Evolutionary conservation across 2,888 invertebrate species (phyloP).

Genomic region (Trachelus stipa): DNA sequence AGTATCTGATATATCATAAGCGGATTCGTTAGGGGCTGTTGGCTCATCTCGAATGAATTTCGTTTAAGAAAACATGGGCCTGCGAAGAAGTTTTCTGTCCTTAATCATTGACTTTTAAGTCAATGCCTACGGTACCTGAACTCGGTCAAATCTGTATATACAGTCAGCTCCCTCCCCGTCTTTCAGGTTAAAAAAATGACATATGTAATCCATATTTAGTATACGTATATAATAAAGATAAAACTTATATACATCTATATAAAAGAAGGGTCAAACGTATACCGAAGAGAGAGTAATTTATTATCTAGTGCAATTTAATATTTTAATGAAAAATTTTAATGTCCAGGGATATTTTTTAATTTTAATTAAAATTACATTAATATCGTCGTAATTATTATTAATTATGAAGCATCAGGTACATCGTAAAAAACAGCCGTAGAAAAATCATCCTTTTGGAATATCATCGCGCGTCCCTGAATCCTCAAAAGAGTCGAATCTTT

Average conservation of each 20-base stretch:
- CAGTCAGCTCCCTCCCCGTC: no score
- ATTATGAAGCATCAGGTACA: not conserved
- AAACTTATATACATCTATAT: no score
- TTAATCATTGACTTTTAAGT: not conserved
- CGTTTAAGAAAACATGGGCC: not conserved
- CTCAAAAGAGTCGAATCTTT: not conserved
- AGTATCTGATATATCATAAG: slow-evolving; percentile 31
- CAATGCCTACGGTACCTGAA: no score
- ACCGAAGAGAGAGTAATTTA: no score
- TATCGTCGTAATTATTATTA: not conserved
- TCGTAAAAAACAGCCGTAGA: not conserved
- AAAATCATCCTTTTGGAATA: not conserved
- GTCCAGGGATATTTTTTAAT: not conserved
- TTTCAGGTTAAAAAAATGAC: no score
- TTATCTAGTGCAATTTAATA: no score
- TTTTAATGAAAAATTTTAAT: no score
- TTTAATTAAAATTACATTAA: not conserved
- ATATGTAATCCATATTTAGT: no score
- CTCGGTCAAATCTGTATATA: no score
- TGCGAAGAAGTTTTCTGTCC: not conserved
- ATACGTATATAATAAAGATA: no score
- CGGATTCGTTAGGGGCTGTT: slow-evolving; percentile 42
- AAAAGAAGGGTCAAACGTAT: no score
- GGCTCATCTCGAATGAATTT: slow-evolving; percentile 23
- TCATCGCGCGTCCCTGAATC: not conserved